phyloP scores from a whole-genome alignment of 2,113 vertebrate genomes.

The Anarrhichthys ocellatus region DNA sequence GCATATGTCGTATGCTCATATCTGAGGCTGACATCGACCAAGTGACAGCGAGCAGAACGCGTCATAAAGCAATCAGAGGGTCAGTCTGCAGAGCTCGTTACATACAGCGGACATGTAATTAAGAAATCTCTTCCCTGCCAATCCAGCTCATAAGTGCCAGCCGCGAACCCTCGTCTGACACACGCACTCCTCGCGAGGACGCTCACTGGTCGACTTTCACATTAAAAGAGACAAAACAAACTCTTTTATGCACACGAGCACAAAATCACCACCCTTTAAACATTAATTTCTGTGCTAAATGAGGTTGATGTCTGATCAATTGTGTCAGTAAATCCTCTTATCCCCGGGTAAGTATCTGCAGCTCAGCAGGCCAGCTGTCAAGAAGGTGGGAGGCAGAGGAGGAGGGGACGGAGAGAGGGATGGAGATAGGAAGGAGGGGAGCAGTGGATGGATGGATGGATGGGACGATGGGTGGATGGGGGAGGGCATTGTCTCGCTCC shows the following conservation, averaged over 20 bases:
- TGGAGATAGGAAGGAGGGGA: constrained; percentile 34
- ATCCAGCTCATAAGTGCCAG: constrained; percentile 23
- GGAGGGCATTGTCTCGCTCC: constrained; percentile 45
- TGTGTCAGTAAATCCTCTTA: constrained; percentile 84
- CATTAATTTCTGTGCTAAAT: constrained; percentile 78
- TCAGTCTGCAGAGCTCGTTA: constrained; percentile 68
- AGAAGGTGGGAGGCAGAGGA: constrained; percentile 73
- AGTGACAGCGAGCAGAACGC: constrained; percentile 55
- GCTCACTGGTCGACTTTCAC: neutral
- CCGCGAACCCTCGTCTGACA: constrained; percentile 9
- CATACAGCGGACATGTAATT: constrained; percentile 69
- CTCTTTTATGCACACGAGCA: constrained; percentile 7
- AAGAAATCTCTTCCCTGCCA: constrained; percentile 58
- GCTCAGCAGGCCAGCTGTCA: constrained; percentile 83
- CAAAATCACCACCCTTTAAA: constrained; percentile 50
- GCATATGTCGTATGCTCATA: neutral
- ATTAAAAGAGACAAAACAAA: neutral
- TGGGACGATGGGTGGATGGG: constrained; percentile 39
- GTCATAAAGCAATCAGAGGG: constrained; percentile 65
- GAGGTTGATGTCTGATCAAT: constrained; percentile 85
- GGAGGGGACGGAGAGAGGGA: constrained; percentile 38
- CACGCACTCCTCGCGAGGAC: neutral
- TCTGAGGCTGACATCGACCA: constrained; percentile 41
- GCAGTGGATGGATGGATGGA: constrained; percentile 37
- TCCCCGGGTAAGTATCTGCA: constrained; percentile 79